Base-by-base conservation (phyloP, 2,797 vertebrate species). In the Champsocephalus gunnari region DNA sequence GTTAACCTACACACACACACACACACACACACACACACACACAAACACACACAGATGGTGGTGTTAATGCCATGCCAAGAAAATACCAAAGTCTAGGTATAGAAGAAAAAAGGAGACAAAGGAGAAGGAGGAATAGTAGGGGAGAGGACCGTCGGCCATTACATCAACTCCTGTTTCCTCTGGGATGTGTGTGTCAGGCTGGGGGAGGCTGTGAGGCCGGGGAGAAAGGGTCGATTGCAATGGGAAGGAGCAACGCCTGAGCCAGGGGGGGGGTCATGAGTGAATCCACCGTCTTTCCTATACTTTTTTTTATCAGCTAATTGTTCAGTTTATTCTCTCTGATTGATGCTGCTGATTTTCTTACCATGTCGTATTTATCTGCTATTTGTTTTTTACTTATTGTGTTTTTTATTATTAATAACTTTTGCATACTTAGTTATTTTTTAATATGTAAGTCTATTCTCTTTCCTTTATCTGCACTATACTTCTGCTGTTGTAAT, bases 151-250 rank as follows among this genome's bases (percentile, higher is more conserved):
- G 13, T 78, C 54, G n/a, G 45, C 64, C 32, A 65, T 88, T 67
- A 76, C 74, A 79, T 88, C 83, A 88, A 74, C 77, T 57, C 61
- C 56, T 60, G 41, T 74, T 88, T 82, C 77, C 84, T 73, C 71
- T 48, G 67, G 38, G 65, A 56, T 66, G 45, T 57, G 75, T 76
- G 57, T 70, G 69, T 47, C 1, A 0, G 47, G 28, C 47, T 51
- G 53, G 12, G 17, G 50, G 17, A 24, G 24, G 24, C 24, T 24
- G n/a, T 38, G 59, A 66, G 58, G 49, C 5, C 9, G 0, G 21
- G 58, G 41, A 38, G 8, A 9, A 9, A 41, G 43, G 17, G 19
- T 43, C 19, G 73, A 24, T 47, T 51, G 9, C 9, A 2, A 41
- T 14, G 65, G 63, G 68, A 62, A 63, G 58, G 45, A 55, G 55